These are phyloP conservation scores for Patella caerulea DNA, from an alignment of 2,888 invertebrate species.

Conservation along the genomic window DNA sequence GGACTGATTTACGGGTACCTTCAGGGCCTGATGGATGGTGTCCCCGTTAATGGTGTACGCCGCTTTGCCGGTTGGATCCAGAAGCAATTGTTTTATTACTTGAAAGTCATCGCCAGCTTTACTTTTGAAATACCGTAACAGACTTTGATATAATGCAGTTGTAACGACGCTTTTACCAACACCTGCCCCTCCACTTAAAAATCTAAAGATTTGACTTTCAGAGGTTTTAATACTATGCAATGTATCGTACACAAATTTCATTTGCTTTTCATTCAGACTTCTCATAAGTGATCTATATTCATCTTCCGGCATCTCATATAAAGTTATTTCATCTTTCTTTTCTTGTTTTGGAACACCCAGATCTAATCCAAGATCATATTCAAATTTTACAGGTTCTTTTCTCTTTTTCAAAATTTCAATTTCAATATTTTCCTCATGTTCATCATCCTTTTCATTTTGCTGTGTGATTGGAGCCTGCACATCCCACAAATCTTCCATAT, in stretches of 20 bases:
- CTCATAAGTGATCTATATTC: conserved; percentile 36
- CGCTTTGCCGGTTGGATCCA: conserved; percentile 45
- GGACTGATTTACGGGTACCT: conserved; percentile 28
- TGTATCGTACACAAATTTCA: conserved; percentile 35
- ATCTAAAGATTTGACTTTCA: conserved; percentile 33
- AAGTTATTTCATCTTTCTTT: conserved; percentile 15
- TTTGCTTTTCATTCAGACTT: conserved; percentile 35
- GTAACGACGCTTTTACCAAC: conserved; percentile 42
- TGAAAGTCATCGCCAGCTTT: conserved; percentile 32
- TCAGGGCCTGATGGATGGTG: conserved; percentile 30
- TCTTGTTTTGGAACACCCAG: conserved; percentile 32
- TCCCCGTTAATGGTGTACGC: conserved; percentile 32
- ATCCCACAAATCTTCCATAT: neutral
- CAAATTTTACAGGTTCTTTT: conserved; percentile 29
- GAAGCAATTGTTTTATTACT: conserved; percentile 24
- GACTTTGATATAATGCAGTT: conserved; percentile 40
- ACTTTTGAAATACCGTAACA: conserved; percentile 34
- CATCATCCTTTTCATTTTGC: neutral
- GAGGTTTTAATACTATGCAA: conserved; percentile 35
- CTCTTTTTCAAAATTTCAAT: neutral
- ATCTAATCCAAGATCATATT: conserved; percentile 38
- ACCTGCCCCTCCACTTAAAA: conserved; percentile 43
- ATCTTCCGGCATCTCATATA: conserved; percentile 35
- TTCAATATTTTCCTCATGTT: neutral
- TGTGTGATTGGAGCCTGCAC: neutral